A percentile compares a stretch with the other conserved stretches of the same genome.
phyloP scores from a whole-genome alignment of 2,113 vertebrate genomes.

The Rhipidura dahli region DNA sequence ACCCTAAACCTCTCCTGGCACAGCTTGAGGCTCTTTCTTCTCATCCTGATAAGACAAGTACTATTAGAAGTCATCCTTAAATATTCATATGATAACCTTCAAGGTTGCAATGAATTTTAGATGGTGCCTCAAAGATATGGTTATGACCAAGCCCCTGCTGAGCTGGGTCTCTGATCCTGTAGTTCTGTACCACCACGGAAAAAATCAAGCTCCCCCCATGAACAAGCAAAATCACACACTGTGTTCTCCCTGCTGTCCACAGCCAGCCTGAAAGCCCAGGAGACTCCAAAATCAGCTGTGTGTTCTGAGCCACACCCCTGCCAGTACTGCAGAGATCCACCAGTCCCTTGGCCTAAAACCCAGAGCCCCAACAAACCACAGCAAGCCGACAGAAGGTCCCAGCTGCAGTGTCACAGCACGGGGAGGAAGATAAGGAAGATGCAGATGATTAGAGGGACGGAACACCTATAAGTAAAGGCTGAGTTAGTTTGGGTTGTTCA shows the following conservation, averaged over 20 bases:
- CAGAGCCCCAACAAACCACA: background rate
- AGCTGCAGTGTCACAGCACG: background rate
- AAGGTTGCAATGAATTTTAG: background rate
- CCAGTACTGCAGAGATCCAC: background rate
- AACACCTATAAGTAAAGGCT: background rate
- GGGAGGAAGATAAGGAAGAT: background rate
- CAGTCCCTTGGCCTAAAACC: background rate
- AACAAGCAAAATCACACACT: background rate
- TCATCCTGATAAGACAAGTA: background rate
- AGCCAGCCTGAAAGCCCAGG: background rate
- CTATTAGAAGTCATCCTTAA: background rate
- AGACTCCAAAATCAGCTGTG: background rate
- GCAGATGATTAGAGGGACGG: background rate
- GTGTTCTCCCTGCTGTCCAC: background rate
- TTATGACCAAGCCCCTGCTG: background rate
- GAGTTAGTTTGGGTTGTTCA: background rate
- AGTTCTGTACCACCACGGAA: background rate
- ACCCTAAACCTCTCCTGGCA: background rate
- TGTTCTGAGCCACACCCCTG: background rate
- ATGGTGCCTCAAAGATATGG: background rate
- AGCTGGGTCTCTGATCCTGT: background rate
- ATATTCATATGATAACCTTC: background rate
- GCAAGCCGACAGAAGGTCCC: fast-evolving
- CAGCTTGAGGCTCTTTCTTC: background rate
- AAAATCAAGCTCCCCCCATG: background rate